Conservation (phyloP, 2,797 vertebrate genomes). For the Chiloscyllium punctatum region DNA sequence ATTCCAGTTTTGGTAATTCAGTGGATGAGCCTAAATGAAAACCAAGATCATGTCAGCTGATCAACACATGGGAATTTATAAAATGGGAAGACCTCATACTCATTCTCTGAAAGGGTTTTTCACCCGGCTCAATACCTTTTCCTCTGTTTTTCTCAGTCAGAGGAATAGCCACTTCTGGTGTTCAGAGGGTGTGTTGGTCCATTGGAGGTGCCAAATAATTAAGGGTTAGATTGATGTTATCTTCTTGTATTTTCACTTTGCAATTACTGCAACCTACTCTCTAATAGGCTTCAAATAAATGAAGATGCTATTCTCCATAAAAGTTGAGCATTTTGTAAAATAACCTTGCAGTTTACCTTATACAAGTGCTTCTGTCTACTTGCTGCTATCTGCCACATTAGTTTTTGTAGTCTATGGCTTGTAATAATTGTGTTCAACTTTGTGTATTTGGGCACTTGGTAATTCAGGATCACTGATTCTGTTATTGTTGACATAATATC, state of each 20-base stretch:
- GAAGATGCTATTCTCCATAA: neutral
- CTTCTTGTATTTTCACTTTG: neutral
- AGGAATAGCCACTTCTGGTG: neutral
- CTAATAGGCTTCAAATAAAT: neutral
- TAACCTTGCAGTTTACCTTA: neutral
- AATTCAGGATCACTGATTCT: neutral
- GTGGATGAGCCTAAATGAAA: neutral
- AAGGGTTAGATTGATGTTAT: no score
- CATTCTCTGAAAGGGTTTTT: neutral
- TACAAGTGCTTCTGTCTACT: neutral
- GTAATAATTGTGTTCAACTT: neutral
- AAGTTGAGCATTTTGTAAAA: neutral
- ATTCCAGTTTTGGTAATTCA: neutral
- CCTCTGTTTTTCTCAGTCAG: neutral
- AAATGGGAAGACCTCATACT: neutral
- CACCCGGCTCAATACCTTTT: neutral
- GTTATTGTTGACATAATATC: neutral
- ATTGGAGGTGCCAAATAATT: neutral
- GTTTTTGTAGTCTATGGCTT: neutral
- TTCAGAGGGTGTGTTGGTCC: neutral
- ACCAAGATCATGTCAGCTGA: neutral
- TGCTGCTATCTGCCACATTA: neutral
- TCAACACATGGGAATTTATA: neutral
- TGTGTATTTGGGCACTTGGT: neutral
- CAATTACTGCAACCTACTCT: neutral